Conservation (phyloP, 2,888 invertebrate genomes). For the Eupithecia dodoneata region DNA sequence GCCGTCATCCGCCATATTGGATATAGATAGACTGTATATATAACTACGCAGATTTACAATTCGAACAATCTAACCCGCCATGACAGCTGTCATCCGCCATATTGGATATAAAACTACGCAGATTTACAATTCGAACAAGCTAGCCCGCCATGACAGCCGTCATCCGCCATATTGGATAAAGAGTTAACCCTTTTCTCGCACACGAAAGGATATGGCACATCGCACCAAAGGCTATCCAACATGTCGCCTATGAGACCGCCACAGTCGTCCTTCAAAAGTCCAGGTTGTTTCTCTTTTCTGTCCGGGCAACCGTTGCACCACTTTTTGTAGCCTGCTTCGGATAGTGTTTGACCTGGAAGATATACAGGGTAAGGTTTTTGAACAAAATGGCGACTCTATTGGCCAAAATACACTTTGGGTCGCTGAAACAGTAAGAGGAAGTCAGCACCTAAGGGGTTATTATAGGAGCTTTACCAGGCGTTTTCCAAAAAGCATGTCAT, state of each 20-base stretch:
- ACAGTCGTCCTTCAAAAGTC: slow-evolving; percentile 16
- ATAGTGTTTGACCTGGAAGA: slow-evolving; percentile 39
- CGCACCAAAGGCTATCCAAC: slow-evolving; percentile 30
- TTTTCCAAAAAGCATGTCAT: no score
- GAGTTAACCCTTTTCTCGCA: slow-evolving; percentile 38
- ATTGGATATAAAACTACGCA: not conserved
- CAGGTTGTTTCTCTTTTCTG: slow-evolving; percentile 7
- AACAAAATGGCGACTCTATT: not conserved
- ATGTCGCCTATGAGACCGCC: slow-evolving; percentile 10
- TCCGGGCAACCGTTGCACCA: slow-evolving; percentile 36
- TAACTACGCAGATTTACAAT: not conserved
- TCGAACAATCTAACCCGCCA: slow-evolving; percentile 20
- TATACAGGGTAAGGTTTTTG: not conserved
- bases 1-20: no score
- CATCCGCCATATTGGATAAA: slow-evolving; percentile 6
- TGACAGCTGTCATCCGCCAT: not conserved
- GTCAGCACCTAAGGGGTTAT: no score
- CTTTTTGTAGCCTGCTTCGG: slow-evolving; percentile 40
- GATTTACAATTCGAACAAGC: slow-evolving; percentile 17
- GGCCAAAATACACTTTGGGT: not conserved
- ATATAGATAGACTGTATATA: no score
- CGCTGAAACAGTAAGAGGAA: no score
- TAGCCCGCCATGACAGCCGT: slow-evolving; percentile 19
- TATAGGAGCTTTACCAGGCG: no score
- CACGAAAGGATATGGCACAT: slow-evolving; percentile 27